Base-by-base conservation (phyloP, 2,888 invertebrate genomes). In the Rotaria sp. region DNA sequence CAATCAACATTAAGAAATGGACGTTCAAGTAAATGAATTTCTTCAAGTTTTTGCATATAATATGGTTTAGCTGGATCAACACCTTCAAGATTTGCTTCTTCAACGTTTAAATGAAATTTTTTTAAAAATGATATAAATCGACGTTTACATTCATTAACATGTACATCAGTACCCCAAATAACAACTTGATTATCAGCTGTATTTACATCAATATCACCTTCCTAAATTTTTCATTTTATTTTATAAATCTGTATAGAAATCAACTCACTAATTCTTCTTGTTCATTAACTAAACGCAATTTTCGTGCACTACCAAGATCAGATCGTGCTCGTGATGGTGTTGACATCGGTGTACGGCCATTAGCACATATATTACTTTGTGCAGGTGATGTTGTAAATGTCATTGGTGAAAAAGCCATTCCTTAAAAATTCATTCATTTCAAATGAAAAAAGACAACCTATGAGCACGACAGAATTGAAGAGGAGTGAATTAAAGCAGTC, bases 121-220 rank as follows among this genome's bases (percentile, higher is more conserved):
- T 94, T 92, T 24, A 97, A 92, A 89, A 97, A 97, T 88, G 94
- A 93, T 89, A 95, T 94, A 91, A 99, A 99, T 90, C 95, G 95
- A 84, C 94, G 94, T 89, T 98, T 96, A 90, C 97, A 97, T 88
- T 95, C 94, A 85, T 94, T 94, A 0, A 99, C 95, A 0, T 96
- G 95, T 2, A 99, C 96, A 91, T 98, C 95, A 0, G 99, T 99
- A 26, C 97, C 97, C 97, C 97, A 97, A 89, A 97, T 96, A 0
- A 97, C 96, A 26, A 96, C 92, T 88, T 96, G 95, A 80, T 80
- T 80, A 45, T 80, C 80, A n/a, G 80, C 80, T 26, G 45, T 80
- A 45, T 80, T 80, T 11, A 45, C 45, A 35, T 67, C 45, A n/a
- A 38, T 80, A 45, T 80, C 75, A 45, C 75, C 45, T 38, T 45